Conservation (phyloP, 2,888 invertebrate genomes). For the Amphipoea lucens region DNA sequence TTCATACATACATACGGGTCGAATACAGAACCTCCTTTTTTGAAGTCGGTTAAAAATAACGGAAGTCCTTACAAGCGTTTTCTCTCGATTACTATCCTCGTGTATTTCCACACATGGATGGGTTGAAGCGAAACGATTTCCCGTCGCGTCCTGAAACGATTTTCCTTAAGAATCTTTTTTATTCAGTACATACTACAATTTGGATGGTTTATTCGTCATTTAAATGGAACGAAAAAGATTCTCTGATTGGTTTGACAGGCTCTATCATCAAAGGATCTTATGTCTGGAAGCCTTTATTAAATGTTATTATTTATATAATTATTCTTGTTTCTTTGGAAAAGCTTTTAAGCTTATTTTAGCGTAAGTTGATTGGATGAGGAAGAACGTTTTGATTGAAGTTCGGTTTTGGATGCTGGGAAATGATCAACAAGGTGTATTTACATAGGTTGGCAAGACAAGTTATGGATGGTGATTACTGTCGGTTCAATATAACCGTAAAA, state of each 20-base stretch:
- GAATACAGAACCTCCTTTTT: too few relatives aligned
- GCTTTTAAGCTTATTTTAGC: conserved; percentile 13
- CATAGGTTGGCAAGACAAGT: too few relatives aligned
- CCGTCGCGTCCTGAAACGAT: conserved; percentile 63
- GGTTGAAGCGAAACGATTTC: conserved; percentile 73
- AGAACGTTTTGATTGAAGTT: conserved; percentile 5
- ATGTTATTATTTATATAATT: conserved; percentile 29
- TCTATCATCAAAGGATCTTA: conserved; percentile 45
- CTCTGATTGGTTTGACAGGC: conserved; percentile 33
- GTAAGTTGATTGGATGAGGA: conserved; percentile 32
- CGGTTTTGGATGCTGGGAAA: background rate
- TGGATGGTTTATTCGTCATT: conserved; percentile 66
- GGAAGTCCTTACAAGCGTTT: conserved; percentile 1
- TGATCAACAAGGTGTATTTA: background rate
- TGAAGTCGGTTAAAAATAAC: too few relatives aligned
- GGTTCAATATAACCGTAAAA: too few relatives aligned
- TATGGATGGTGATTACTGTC: background rate
- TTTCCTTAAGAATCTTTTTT: conserved; percentile 71
- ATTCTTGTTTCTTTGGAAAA: conserved; percentile 15
- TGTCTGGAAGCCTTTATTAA: conserved; percentile 27
- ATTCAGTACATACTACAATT: conserved; percentile 64
- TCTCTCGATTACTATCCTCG: conserved; percentile 18
- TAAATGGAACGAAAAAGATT: conserved; percentile 57
- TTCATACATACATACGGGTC: too few relatives aligned
- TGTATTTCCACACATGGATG: conserved; percentile 66